phyloP scores from a whole-genome alignment of 2,797 vertebrate species.

The Tokudaia muenninki region DNA sequence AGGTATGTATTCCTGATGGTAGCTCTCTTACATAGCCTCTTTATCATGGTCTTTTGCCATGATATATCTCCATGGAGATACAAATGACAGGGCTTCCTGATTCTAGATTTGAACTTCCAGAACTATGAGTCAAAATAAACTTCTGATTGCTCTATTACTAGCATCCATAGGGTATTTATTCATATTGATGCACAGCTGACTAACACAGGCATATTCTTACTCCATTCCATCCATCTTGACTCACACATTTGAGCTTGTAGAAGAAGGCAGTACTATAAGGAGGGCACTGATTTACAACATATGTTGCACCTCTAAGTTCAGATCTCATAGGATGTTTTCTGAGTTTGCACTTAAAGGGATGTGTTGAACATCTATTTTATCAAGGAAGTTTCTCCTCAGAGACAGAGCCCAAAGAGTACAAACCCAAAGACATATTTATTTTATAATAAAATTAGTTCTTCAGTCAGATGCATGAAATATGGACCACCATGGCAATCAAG shows the following conservation, averaged over 20 bases:
- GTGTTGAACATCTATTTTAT: not conserved
- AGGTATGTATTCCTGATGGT: not conserved
- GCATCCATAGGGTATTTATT: not conserved
- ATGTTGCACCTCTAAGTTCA: not conserved
- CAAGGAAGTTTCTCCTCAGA: not conserved
- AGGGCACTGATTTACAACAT: not conserved
- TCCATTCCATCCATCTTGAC: not conserved
- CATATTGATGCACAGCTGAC: not conserved
- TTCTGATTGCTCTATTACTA: not conserved
- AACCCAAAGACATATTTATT: not conserved
- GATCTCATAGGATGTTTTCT: not conserved
- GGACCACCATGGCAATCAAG: not conserved
- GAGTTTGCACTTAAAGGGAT: not conserved
- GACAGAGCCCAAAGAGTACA: not conserved
- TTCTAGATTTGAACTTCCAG: not conserved
- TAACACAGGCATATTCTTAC: too few relatives aligned
- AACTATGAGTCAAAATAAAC: not conserved
- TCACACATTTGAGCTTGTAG: not conserved
- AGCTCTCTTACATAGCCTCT: not conserved
- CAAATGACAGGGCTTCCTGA: not conserved
- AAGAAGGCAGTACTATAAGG: not conserved
- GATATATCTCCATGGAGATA: not conserved
- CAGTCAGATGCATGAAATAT: not conserved
- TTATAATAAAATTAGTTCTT: not conserved
- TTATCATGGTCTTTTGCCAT: not conserved